Base-by-base conservation (phyloP, 2,113 vertebrate genomes). In the Sapayoa aenigma region DNA sequence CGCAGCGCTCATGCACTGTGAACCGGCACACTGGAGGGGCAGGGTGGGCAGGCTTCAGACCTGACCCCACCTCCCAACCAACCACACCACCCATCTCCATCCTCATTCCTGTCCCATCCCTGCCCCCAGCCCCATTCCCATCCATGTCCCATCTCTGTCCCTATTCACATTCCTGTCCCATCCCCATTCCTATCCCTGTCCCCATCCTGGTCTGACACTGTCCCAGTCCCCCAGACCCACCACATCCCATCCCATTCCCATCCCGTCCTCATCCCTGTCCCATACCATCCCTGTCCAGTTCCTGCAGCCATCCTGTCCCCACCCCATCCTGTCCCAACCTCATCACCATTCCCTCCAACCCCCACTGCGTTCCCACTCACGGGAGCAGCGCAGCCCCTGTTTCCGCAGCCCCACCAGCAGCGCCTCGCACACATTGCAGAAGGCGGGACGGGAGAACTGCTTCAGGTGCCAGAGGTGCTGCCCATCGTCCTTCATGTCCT, bases 381-480 rank as follows among this genome's bases (percentile, higher is more conserved):
- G 97, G 75, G 95, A 98, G 96, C 99, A 99, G 97, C 98, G 97
- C 89, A 99, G 98, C 56, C 99, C 99, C 97, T 99, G 99, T 87
- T 99, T 99, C 78, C 99, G 98, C 58, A 99, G 98, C 58, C 99
- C 98, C 10, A 99, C 97, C 80, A 98, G 97, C 98, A 99, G 98
- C 50, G 89, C 97, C 91, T 98, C 98, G 88, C 99, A 99, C 77
- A 99, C 97, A 33, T 98, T 98, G 88, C 99, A 99, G 95, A 99
- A 99, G 23, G 97, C 98, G 1, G 98, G 99, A 62, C 98, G 98
- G 89, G 98, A 98, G 87, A 99, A 99, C 76, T 99, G 98, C 96
- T 99, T 99, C 97, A 99, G 97, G 87, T 98, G 98, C 99, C 99
- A 99, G 68, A 99, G 96, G 86, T 99, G 99, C 94, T 99, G 98